Evolutionary conservation across 2,113 vertebrate genomes (phyloP), one percentile per base, ranked within the genome.

Genomic region (Xerus inauris): DNA sequence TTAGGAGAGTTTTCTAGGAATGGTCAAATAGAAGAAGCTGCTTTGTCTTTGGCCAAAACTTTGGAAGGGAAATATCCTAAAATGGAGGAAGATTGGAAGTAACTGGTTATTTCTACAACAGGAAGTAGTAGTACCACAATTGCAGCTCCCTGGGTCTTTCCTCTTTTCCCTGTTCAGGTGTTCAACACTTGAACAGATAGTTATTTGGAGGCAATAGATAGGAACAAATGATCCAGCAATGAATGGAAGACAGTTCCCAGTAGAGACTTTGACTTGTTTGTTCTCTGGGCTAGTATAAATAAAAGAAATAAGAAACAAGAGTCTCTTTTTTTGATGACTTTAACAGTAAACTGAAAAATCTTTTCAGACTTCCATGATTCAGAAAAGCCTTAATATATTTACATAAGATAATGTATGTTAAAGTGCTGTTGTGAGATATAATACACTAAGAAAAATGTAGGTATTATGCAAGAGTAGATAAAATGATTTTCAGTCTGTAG

Each of bases 261-360:
- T n/a, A 57, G 94, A 88, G 69, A 84, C 51, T 90, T 80, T 65
- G 26, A 82, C 75, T 54, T 80, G 73, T 51, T 95, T 86, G 54
- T 80, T 93, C 83, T 86, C 49, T 35, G 88, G 62, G 69, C 32
- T 95, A 30, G 35, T 93, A 87, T 92, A 77, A 51, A 88, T 90
- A 81, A 94, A 95, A 96, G 67, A 94, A 90, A 89, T 16, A 91
- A 65, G 14, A 69, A 96, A 59, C 28, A 45, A n/a, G 40, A 82
- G 22, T 26, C 47, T 96, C 14, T 72, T 89, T 65, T 49, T 59
- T 85, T 93, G 91, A 73, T 87, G 40, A 79, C 72, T 59, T 87
- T 92, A 93, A 83, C 51, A 95, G 49, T 85, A n/a, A 96, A 57
- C 51, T 86, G 73, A 90, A 88, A 88, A 84, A 54, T 73, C 28